Conservation (phyloP, 2,113 vertebrate species). For the Empidonax alnorum region DNA sequence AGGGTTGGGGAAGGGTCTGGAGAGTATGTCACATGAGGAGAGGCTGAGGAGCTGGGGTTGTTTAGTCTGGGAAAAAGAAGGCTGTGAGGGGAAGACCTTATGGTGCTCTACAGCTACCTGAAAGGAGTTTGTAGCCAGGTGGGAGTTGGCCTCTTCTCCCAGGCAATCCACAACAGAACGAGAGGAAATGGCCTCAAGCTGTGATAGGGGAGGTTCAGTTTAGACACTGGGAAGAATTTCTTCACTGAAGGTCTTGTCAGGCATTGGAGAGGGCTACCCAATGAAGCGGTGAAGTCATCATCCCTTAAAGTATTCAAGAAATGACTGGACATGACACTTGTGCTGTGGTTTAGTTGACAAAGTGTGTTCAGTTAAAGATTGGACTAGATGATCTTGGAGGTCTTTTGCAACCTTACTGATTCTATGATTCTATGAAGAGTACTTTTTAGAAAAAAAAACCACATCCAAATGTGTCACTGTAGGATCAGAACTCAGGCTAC, state of each 20-base stretch:
- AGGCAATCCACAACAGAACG: neutral
- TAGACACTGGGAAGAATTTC: neutral
- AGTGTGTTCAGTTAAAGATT: neutral
- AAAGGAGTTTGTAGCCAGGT: neutral
- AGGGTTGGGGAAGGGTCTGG: no score
- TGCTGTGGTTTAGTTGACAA: neutral
- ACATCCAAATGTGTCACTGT: neutral
- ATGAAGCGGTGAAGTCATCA: neutral
- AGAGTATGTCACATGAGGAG: neutral
- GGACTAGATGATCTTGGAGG: neutral
- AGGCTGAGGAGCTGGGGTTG: neutral
- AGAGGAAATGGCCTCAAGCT: neutral
- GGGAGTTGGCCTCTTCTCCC: neutral
- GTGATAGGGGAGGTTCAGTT: neutral
- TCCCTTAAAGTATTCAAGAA: neutral
- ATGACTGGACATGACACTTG: no score
- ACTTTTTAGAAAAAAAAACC: neutral
- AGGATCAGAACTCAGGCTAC: neutral
- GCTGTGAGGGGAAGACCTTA: neutral
- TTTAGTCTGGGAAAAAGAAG: neutral
- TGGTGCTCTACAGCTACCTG: neutral
- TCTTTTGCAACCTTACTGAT: neutral
- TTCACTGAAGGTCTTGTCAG: neutral
- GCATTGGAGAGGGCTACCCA: neutral
- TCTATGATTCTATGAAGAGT: neutral